Evolutionary conservation across 2,113 vertebrate genomes (phyloP).

Genomic region (Thermophis baileyi): DNA sequence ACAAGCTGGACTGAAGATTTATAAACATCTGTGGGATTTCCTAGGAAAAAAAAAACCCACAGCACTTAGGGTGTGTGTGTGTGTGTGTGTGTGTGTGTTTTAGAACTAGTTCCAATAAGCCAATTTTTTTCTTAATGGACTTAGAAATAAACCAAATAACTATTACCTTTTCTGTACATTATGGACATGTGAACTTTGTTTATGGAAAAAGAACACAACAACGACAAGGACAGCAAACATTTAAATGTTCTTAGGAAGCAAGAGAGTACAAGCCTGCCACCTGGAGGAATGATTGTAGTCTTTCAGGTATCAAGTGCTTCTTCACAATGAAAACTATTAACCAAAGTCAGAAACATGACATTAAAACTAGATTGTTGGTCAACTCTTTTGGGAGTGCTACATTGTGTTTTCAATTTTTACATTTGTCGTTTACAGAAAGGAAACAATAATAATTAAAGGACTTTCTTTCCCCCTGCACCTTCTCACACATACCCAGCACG

Average conservation of each 20-base stretch:
- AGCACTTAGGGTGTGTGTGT: slow-evolving; percentile 72
- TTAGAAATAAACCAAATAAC: slow-evolving; percentile 85
- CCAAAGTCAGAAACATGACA: slow-evolving; percentile 94
- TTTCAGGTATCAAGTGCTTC: slow-evolving; percentile 81
- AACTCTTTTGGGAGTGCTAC: slow-evolving; percentile 79
- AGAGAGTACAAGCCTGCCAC: slow-evolving; percentile 79
- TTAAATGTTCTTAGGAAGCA: slow-evolving; percentile 71
- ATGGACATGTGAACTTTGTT: slow-evolving; percentile 75
- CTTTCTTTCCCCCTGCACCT: slow-evolving; percentile 49
- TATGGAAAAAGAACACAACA: slow-evolving; percentile 63
- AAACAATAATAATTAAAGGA: slow-evolving; percentile 46
- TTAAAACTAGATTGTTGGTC: slow-evolving; percentile 79
- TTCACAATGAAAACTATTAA: slow-evolving; percentile 89
- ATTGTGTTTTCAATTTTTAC: slow-evolving; percentile 87
- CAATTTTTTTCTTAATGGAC: slow-evolving; percentile 80
- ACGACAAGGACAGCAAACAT: slow-evolving; percentile 54
- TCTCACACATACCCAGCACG: slow-evolving; percentile 31
- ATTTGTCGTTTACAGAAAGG: slow-evolving; percentile 81
- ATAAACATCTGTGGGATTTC: slow-evolving; percentile 67
- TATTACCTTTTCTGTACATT: slow-evolving; percentile 76
- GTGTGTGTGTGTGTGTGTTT: slow-evolving; percentile 69
- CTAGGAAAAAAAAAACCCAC: slow-evolving; percentile 69
- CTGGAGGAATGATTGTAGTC: slow-evolving; percentile 74
- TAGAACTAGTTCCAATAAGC: slow-evolving; percentile 71
- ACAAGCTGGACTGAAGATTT: slow-evolving; percentile 72